Percentiles rank a stretch among this genome's conserved stretches.
Evolutionary conservation across 2,797 vertebrate species (phyloP).

Genomic region (Kryptopterus vitreolus): DNA sequence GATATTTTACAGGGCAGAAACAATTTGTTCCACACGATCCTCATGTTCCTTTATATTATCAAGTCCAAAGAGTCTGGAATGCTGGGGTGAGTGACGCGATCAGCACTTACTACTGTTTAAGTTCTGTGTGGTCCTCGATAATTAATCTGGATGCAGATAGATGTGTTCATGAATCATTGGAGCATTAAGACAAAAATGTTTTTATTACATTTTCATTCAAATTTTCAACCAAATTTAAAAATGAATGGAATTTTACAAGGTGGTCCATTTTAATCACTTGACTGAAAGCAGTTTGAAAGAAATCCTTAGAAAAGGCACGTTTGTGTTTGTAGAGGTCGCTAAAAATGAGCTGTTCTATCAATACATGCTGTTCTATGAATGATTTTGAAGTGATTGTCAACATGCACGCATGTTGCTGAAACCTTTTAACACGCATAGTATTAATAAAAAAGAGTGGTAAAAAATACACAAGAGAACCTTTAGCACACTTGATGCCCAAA

Average conservation of each 20-base stretch:
- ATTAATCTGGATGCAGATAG: neutral
- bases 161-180: neutral
- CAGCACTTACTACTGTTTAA: neutral
- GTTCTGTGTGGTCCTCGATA: neutral
- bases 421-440: neutral
- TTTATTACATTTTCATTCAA: too few species aligned
- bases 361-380: neutral
- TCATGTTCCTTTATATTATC: conserved; percentile 97
- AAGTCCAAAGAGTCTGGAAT: conserved; percentile 97
- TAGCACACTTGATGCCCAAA: too few species aligned
- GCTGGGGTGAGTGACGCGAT: conserved; percentile 83
- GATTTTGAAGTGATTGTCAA: too few species aligned
- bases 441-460: too few species aligned
- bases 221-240: too few species aligned
- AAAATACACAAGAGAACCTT: too few species aligned
- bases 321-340: neutral
- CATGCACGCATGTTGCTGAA: neutral
- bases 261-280: neutral
- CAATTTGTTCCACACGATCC: conserved; percentile 95
- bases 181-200: neutral
- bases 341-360: neutral
- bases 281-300: neutral
- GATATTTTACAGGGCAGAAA: conserved; percentile 85
- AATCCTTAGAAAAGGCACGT: too few species aligned
- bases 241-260: neutral